These are phyloP conservation scores for Danaus plexippus DNA, from an alignment of 1,140 invertebrate species.

Conservation along the genomic window DNA sequence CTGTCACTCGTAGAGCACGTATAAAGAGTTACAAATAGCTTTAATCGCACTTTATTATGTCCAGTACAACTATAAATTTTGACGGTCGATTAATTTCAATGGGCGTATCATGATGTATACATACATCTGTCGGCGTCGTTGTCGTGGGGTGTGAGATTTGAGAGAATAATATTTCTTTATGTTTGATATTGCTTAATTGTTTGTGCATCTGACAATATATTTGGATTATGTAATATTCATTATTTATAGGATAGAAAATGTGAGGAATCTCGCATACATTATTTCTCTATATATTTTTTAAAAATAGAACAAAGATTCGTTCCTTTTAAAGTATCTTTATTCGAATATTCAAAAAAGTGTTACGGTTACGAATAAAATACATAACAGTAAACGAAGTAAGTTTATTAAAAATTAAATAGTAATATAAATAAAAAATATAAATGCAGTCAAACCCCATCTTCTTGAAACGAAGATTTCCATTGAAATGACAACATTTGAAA, in stretches of 20 bases:
- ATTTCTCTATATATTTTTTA: not conserved
- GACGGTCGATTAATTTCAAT: conserved; percentile 36
- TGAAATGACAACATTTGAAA: conserved; percentile 16
- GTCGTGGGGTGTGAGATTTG: conserved; percentile 12
- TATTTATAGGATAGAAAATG: no score
- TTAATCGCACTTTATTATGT: conserved; percentile 4
- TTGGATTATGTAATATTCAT: not conserved
- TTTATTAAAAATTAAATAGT: no score
- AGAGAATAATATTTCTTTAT: conserved; percentile 18
- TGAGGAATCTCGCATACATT: no score
- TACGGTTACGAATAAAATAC: not conserved
- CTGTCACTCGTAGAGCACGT: no score
- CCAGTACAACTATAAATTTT: conserved; percentile 34
- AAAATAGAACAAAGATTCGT: not conserved
- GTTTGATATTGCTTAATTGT: conserved; percentile 11
- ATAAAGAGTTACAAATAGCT: no score
- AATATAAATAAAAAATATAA: no score
- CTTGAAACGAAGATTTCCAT: no score
- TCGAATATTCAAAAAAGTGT: not conserved
- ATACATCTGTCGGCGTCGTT: conserved; percentile 27
- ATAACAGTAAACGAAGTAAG: no score
- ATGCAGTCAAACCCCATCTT: no score
- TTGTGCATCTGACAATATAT: conserved; percentile 4
- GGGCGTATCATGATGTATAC: conserved; percentile 33
- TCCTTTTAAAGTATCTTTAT: not conserved